These are phyloP conservation scores for Pocillopora verrucosa DNA, from an alignment of 64 coral and sea anemone species.

Conservation along the genomic window DNA sequence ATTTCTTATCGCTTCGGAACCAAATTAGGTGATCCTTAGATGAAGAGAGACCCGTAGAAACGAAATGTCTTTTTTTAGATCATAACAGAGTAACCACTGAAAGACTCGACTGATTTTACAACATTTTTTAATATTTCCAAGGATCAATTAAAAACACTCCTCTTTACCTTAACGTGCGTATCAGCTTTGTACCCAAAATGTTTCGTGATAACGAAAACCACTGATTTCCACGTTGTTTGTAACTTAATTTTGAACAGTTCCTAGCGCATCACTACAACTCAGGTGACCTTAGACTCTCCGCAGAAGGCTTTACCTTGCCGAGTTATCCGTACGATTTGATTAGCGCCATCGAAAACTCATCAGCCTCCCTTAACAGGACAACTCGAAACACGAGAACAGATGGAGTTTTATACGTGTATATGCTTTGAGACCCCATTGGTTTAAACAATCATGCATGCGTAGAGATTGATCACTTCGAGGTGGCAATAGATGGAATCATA, in stretches of 20 bases:
- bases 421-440: neutral
- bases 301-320: neutral
- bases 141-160: neutral
- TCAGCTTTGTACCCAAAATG: neutral
- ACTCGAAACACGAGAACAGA: conserved; percentile 1
- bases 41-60: no score
- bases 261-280: neutral
- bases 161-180: neutral
- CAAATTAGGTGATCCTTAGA: no score
- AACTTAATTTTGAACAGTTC: neutral
- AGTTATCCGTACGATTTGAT: neutral
- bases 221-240: neutral
- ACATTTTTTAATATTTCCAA: neutral
- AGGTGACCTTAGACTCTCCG: neutral
- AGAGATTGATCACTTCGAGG: neutral
- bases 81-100: no score
- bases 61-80: no score
- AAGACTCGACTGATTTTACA: no score
- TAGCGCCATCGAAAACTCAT: neutral
- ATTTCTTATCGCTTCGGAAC: no score
- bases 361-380: neutral
- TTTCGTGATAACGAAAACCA: neutral
- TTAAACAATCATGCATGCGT: neutral
- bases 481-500: neutral
- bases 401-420: neutral